Conservation (phyloP, 2,888 invertebrate species). For the Palloptera scutellata region DNA sequence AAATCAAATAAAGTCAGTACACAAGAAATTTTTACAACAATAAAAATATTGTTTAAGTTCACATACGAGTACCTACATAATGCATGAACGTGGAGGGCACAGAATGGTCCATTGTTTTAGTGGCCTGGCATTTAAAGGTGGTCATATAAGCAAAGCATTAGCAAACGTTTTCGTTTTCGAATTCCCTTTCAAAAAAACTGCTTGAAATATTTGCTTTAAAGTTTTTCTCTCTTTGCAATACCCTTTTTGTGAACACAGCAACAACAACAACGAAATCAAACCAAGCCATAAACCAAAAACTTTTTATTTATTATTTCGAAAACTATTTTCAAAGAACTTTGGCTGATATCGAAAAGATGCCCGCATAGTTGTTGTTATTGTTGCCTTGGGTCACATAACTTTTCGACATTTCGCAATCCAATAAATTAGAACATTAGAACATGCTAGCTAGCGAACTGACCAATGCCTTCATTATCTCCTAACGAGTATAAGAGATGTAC, state of each 20-base stretch:
- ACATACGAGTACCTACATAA: background rate
- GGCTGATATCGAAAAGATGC: background rate
- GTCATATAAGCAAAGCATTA: too few relatives aligned
- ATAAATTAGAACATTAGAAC: too few relatives aligned
- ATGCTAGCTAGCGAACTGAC: conserved; percentile 6
- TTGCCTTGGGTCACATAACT: background rate
- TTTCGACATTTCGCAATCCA: background rate
- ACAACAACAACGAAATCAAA: background rate
- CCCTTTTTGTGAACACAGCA: background rate
- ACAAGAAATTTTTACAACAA: background rate
- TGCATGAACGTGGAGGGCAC: background rate
- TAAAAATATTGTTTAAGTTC: background rate
- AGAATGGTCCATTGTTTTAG: too few relatives aligned
- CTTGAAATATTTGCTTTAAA: background rate
- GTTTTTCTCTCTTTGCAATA: background rate
- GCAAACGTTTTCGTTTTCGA: too few relatives aligned
- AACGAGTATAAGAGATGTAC: too few relatives aligned
- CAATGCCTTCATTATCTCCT: conserved; percentile 12
- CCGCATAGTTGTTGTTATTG: background rate
- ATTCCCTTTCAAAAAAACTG: too few relatives aligned
- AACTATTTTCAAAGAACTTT: background rate
- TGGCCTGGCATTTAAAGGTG: too few relatives aligned
- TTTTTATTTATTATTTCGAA: background rate
- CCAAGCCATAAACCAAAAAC: background rate
- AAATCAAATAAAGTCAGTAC: background rate